These are phyloP conservation scores for Fulmarus glacialis DNA, from an alignment of 2,113 vertebrate genomes.

Conservation along the genomic window DNA sequence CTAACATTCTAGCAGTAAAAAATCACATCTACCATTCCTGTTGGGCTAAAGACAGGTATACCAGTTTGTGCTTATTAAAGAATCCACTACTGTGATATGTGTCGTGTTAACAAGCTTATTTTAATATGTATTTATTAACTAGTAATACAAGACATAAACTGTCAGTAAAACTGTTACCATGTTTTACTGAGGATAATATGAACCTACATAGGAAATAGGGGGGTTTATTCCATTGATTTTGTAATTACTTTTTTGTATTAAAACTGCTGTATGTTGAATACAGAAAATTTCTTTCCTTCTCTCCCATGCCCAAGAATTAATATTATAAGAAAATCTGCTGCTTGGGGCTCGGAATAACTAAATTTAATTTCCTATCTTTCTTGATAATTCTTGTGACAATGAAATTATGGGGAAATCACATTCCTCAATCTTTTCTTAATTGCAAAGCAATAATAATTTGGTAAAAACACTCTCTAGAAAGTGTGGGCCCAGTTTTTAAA, in stretches of 20 bases:
- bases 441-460: neutral
- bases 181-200: constrained; percentile 16
- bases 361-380: neutral
- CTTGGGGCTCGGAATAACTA: neutral
- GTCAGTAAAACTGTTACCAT: neutral
- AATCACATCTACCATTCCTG: neutral
- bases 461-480: neutral
- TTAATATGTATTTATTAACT: neutral
- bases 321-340: neutral
- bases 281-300: neutral
- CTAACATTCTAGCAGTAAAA: neutral
- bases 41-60: neutral
- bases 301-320: neutral
- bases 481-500: neutral
- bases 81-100: neutral
- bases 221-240: neutral
- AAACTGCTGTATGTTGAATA: neutral
- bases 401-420: neutral
- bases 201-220: neutral
- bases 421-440: neutral
- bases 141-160: neutral
- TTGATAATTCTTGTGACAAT: neutral
- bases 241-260: neutral
- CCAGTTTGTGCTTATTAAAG: neutral
- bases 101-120: neutral